These are phyloP conservation scores for Leuciscus waleckii DNA, from an alignment of 2,797 vertebrate genomes.

Conservation along the genomic window DNA sequence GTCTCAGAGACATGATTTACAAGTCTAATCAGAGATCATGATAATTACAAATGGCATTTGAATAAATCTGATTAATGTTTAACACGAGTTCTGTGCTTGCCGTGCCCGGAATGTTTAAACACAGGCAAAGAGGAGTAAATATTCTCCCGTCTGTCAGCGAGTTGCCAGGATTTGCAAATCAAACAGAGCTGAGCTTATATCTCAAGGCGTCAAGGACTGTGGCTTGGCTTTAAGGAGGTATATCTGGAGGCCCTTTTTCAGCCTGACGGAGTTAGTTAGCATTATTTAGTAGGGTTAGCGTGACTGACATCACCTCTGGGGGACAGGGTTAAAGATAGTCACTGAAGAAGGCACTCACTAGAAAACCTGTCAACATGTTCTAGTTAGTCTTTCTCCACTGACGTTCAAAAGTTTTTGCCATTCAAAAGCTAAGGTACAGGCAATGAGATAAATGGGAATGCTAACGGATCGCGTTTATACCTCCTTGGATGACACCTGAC, in stretches of 20 bases:
- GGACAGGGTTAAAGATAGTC: conserved; percentile 23
- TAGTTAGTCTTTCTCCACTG: conserved; percentile 10
- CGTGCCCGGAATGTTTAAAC: conserved; percentile 53
- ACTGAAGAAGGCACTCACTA: neutral
- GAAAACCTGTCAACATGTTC: neutral
- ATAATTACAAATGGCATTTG: conserved; percentile 68
- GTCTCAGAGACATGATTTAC: conserved; percentile 62
- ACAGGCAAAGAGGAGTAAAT: conserved; percentile 46
- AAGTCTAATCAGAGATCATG: conserved; percentile 72
- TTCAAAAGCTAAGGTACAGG: neutral
- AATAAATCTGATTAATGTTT: conserved; percentile 56
- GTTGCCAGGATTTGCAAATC: conserved; percentile 29
- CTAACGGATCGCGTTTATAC: neutral
- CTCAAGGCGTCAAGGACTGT: conserved; percentile 12
- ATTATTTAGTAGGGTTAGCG: conserved; percentile 35
- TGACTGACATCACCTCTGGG: conserved; percentile 40
- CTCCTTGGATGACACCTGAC: conserved; percentile 3
- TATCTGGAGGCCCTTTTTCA: conserved; percentile 25
- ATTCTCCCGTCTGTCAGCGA: conserved; percentile 41
- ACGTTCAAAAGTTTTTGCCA: neutral
- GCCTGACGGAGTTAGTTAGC: conserved; percentile 33
- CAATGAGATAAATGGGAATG: neutral
- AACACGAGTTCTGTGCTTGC: conserved; percentile 42
- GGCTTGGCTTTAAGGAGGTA: conserved; percentile 20
- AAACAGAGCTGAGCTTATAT: conserved; percentile 26